Evolutionary conservation across 2,797 vertebrate species (phyloP).

Genomic region (Decapterus maruadsi): DNA sequence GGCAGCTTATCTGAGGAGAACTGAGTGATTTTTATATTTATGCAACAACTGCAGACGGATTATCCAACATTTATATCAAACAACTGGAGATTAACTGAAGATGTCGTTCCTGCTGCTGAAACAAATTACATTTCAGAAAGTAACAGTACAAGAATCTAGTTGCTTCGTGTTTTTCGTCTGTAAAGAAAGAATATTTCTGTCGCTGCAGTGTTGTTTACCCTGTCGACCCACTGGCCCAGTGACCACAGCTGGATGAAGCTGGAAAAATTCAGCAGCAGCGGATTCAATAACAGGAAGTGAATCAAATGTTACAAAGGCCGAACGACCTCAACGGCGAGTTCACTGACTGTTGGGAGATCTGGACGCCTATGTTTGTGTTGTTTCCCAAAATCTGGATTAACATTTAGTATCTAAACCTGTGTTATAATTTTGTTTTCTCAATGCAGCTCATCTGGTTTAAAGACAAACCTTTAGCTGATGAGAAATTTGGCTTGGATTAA

Average conservation of each 20-base stretch:
- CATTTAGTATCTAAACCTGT: too few species aligned
- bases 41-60: too few species aligned
- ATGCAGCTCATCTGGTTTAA: not conserved
- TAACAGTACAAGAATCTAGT: not conserved
- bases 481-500: too few species aligned
- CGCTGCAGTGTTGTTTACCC: not conserved
- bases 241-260: not conserved
- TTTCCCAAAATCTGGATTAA: too few species aligned
- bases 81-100: not conserved
- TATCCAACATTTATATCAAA: not conserved
- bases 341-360: not conserved
- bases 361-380: too few species aligned
- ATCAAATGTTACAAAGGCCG: not conserved
- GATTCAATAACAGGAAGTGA: constrained; percentile 38
- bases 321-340: not conserved
- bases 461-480: not conserved
- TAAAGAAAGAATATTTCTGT: not conserved
- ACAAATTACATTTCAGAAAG: not conserved
- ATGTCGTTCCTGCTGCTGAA: not conserved
- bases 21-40: not conserved
- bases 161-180: not conserved
- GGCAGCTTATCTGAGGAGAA: not conserved
- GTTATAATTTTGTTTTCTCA: too few species aligned
- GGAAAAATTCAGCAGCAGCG: not conserved
- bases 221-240: not conserved